Base-by-base conservation (phyloP, 2,888 invertebrate species). In the Ichneumon xanthorius region DNA sequence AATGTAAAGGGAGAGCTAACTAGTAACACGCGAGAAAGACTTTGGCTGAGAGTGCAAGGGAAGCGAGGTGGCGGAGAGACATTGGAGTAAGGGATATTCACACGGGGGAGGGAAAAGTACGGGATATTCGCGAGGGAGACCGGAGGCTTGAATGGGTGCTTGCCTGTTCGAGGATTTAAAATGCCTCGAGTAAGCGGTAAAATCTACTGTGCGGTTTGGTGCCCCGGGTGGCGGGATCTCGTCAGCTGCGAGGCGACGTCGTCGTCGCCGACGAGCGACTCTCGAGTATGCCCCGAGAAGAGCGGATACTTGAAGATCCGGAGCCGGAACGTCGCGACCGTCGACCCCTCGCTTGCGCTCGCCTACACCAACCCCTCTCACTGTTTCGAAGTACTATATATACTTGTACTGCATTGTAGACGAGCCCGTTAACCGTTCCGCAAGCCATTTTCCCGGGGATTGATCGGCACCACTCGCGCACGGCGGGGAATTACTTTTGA, bases 101-200 rank as follows among this genome's bases (percentile, higher is more conserved):
- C 58, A 48, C n/a, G 45, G 45, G 45, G 45, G 79, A n/a, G 19
- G 55, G 30, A 14, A 37, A 40, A 33, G 26, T 61, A n/a, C n/a
- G 48, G 40, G 37, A 30, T 70, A 50, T 70, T 48, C 26, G 65
- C n/a, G 73, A 11, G 7, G 48, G n/a, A 7, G 30, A 5, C 22
- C 22, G 55, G 5, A 70, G 72, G 78, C 71, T 86, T 79, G 80
- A 90, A 89, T 86, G 88, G 86, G 86, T 87, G 86, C 87, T 89
- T 82, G 87, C 88, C 89, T 87, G 86, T 85, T 89, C 85, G 88
- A 90, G 86, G 87, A 90, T 89, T 90, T 88, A 88, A 90, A 90
- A 89, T 82, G 88, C 88, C 63, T 86, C 86, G 90, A 88, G 89
- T 91, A 90, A 91, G 91, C 91, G 89, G 86, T 91, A 90, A 91